A percentile compares a stretch with the other conserved stretches of the same genome.
phyloP scores from a whole-genome alignment of 2,888 invertebrate species.

The Hybos culiciformis region DNA sequence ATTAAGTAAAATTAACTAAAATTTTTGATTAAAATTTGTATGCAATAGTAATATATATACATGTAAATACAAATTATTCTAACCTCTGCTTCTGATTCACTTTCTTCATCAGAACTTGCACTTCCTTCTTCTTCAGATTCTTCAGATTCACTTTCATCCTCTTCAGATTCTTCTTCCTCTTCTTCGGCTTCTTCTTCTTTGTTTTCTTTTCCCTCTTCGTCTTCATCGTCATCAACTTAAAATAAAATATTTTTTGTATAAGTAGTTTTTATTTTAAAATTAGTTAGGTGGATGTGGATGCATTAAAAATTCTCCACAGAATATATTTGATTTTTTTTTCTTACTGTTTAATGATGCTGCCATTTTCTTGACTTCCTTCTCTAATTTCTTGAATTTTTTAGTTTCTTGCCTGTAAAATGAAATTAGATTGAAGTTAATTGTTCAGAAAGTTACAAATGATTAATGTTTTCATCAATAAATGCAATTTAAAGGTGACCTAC shows the following conservation, averaged over 20 bases:
- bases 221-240: constrained; percentile 58
- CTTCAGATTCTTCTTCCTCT: constrained; percentile 39
- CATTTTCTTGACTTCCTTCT: constrained; percentile 85
- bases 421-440: too few species aligned
- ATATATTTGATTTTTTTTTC: too few species aligned
- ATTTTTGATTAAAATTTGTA: neutral
- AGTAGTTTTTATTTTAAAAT: too few species aligned
- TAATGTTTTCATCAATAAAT: too few species aligned
- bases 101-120: constrained; percentile 53
- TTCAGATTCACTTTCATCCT: constrained; percentile 35
- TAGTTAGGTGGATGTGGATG: too few species aligned
- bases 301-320: too few species aligned
- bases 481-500: too few species aligned
- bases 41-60: neutral
- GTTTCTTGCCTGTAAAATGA: constrained; percentile 54
- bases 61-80: constrained; percentile 15
- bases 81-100: constrained; percentile 54
- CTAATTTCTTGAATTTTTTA: constrained; percentile 65
- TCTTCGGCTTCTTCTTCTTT: constrained; percentile 37
- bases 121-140: constrained; percentile 38
- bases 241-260: too few species aligned
- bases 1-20: neutral
- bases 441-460: too few species aligned
- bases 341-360: constrained; percentile 66
- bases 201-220: constrained; percentile 43